Evolutionary conservation across 37 sponge, comb jelly and placozoan genomes (phyloP), one percentile per base, ranked within the genome.

Genomic region (Chondrosia reniformis): DNA sequence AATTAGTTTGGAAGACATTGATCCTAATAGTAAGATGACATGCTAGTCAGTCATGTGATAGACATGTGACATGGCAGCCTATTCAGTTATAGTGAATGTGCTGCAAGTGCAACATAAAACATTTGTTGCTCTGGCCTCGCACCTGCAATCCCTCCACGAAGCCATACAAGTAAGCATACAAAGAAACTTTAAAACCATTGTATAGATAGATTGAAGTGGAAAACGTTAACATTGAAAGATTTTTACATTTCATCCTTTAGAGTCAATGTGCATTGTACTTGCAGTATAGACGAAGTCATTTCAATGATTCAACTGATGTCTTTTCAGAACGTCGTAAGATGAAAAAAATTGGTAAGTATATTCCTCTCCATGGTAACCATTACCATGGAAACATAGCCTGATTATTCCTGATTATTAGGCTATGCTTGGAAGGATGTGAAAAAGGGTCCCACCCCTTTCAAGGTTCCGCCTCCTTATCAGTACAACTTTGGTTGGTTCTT

Each of bases 301-400:
- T 76, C 37, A 83, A 87, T n/a, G 88, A 84, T 75, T 58, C 81
- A 19, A 81, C 82, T n/a, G 92, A 91, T 46, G 82, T 91, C 25
- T 91, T 91, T 80, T 80, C 66, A 15, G 84, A 82, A 36, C 63
- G 63, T 22, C 64, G 82, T 24, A 79, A 80, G 40, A 72, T 40
- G 31, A 46, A 45, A 32, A 71, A 84, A 45, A 32, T 4, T 44
- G 74, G 82, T 82, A 56, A 19, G 38, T 73, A 21, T 24, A 46
- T 73, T 6, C 52, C 10, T 49, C 15, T 49, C 15, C n/a, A n/a
- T n/a, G n/a, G n/a, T n/a, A n/a, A n/a, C n/a, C n/a, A n/a, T n/a
- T n/a, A n/a, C n/a, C n/a, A n/a, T n/a, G n/a, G n/a, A n/a, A n/a
- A n/a, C n/a, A n/a, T n/a, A n/a, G n/a, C n/a, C n/a, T n/a, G n/a